phyloP scores from a whole-genome alignment of 2,113 vertebrate genomes.

The Donacobius atricapilla region DNA sequence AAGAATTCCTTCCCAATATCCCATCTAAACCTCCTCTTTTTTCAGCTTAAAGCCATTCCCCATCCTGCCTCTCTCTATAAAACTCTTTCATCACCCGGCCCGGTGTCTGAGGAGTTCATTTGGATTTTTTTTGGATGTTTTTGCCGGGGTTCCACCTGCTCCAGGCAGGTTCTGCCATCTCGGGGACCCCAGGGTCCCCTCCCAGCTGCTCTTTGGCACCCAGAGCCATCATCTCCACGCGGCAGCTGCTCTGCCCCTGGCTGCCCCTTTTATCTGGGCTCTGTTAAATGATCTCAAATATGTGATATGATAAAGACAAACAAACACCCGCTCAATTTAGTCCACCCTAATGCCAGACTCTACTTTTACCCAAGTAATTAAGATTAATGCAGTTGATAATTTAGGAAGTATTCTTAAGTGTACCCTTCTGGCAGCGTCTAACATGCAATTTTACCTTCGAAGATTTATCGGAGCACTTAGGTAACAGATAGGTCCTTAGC shows the following conservation, averaged over 20 bases:
- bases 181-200: neutral
- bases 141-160: rapidly evolving
- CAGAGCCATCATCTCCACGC: neutral
- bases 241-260: neutral
- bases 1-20: neutral
- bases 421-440: slow-evolving; percentile 63
- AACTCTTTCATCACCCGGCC: neutral
- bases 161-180: neutral
- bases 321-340: slow-evolving; percentile 48
- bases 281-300: slow-evolving; percentile 70
- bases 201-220: neutral
- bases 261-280: slow-evolving; percentile 50
- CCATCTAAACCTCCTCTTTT: neutral
- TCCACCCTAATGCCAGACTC: slow-evolving; percentile 63
- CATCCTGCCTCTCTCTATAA: neutral
- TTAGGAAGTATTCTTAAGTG: slow-evolving; percentile 64
- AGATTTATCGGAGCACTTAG: slow-evolving; percentile 71
- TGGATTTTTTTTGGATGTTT: neutral
- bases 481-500: slow-evolving; percentile 75
- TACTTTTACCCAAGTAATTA: slow-evolving; percentile 77
- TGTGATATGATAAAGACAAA: slow-evolving; percentile 63
- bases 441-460: slow-evolving; percentile 74
- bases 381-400: slow-evolving; percentile 83
- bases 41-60: neutral
- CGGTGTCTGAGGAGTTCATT: rapidly evolving